Conservation (phyloP, 30 jellyfish, hydroid and myxozoan species). For the Hydra vulgaris region DNA sequence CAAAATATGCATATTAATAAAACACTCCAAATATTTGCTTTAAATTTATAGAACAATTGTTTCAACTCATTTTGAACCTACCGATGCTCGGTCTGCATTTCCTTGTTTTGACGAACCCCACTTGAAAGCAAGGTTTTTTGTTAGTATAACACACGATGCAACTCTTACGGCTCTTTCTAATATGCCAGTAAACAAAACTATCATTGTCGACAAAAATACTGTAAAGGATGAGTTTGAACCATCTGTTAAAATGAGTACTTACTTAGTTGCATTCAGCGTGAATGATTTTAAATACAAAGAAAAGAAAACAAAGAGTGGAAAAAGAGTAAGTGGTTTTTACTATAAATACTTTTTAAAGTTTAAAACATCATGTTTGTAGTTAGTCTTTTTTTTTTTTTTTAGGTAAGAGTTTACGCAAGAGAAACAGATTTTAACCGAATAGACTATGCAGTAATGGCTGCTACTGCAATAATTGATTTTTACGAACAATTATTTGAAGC, state of each 20-base stretch:
- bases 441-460: constrained; percentile 76
- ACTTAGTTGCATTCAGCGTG: constrained; percentile 82
- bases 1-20: too few species aligned
- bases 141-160: constrained; percentile 52
- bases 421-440: constrained; percentile 67
- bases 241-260: constrained; percentile 88
- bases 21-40: background rate
- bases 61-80: constrained; percentile 94
- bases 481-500: constrained; percentile 81
- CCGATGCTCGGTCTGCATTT: constrained; percentile 90
- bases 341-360: background rate
- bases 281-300: constrained; percentile 76
- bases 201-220: constrained; percentile 26
- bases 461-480: constrained; percentile 55
- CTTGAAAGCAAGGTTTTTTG: constrained; percentile 70
- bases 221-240: constrained; percentile 47
- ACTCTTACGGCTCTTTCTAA: constrained; percentile 70
- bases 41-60: constrained; percentile 65
- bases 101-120: constrained; percentile 97
- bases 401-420: constrained; percentile 97
- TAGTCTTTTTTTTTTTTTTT: too few species aligned
- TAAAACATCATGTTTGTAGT: too few species aligned
- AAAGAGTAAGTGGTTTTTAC: constrained; percentile 32
- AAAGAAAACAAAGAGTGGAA: constrained; percentile 66
- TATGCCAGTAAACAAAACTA: constrained; percentile 70